These are phyloP conservation scores for Myathropa florea DNA, from an alignment of 2,888 invertebrate species.

Conservation along the genomic window DNA sequence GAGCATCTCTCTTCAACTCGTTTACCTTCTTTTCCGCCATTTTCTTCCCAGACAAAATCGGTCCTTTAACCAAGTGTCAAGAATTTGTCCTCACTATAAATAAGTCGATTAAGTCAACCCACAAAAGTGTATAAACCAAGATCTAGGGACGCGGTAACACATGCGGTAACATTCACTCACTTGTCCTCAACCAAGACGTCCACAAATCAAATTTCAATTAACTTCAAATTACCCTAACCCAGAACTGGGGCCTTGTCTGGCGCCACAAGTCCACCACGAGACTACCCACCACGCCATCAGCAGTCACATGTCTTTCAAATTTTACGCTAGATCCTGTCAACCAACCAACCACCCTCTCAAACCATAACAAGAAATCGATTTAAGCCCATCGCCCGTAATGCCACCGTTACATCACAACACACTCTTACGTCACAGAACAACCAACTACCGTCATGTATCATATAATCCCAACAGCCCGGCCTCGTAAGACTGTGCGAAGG, in stretches of 20 bases:
- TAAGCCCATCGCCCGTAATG: background rate
- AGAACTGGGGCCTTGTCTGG: constrained; percentile 32
- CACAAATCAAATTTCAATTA: background rate
- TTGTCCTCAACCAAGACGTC: background rate
- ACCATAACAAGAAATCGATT: constrained; percentile 35
- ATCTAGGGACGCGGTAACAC: too few species aligned
- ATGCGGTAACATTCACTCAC: background rate
- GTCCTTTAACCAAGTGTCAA: too few species aligned
- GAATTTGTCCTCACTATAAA: too few species aligned
- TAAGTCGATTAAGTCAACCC: too few species aligned
- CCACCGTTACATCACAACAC: constrained; percentile 12
- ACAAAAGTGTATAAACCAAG: too few species aligned
- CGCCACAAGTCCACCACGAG: constrained; percentile 51
- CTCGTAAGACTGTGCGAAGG: background rate
- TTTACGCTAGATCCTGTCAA: constrained; percentile 21
- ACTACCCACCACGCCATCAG: constrained; percentile 30
- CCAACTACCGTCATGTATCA: background rate
- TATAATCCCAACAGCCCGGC: background rate
- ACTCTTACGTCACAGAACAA: constrained; percentile 13
- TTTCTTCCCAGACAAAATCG: too few species aligned
- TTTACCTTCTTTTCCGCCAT: too few species aligned
- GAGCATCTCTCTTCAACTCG: too few species aligned
- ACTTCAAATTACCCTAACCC: background rate
- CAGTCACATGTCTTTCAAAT: constrained; percentile 13
- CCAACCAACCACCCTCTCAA: background rate